Percentiles rank a stretch among this genome's conserved stretches.
Evolutionary conservation across 2,113 vertebrate genomes (phyloP).

Genomic region (Pseudorectes ferrugineus): DNA sequence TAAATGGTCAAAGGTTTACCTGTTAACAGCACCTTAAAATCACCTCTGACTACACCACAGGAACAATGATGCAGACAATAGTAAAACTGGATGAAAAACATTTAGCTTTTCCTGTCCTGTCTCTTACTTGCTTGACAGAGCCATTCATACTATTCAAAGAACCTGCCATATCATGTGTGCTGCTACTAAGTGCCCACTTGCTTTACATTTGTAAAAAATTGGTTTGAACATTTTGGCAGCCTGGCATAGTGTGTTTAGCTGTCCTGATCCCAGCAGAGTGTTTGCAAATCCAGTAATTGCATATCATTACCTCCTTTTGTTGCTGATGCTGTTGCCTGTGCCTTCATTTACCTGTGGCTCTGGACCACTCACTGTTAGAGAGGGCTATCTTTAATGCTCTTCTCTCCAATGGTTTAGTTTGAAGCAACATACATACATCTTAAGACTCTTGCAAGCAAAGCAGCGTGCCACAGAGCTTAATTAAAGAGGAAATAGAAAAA

Average conservation of each 20-base stretch:
- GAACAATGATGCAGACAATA: not conserved
- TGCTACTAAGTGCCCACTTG: not conserved
- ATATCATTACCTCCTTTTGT: slow-evolving; percentile 21
- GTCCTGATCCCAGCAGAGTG: not conserved
- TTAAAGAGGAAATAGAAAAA: slow-evolving; percentile 33
- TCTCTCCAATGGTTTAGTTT: not conserved
- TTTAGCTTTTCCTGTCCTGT: not conserved
- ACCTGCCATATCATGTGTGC: not conserved
- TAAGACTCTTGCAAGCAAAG: not conserved
- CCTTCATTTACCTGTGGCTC: not conserved
- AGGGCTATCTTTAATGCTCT: not conserved
- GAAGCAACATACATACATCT: not conserved
- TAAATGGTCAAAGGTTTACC: not conserved
- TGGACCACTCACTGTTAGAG: not conserved
- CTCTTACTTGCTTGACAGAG: not conserved
- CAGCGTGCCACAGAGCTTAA: not conserved
- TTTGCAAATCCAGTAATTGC: slow-evolving; percentile 27
- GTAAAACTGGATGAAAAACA: not conserved
- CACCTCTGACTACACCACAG: not conserved
- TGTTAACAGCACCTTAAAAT: not conserved
- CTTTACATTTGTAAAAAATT: not conserved
- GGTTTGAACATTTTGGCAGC: not conserved
- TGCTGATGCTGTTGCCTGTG: not conserved
- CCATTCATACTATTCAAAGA: not conserved
- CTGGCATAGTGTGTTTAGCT: not conserved